Percentiles rank a stretch among this genome's conserved stretches.
Evolutionary conservation across 2,888 invertebrate genomes (phyloP).

Genomic region (Gryllus longicercus): DNA sequence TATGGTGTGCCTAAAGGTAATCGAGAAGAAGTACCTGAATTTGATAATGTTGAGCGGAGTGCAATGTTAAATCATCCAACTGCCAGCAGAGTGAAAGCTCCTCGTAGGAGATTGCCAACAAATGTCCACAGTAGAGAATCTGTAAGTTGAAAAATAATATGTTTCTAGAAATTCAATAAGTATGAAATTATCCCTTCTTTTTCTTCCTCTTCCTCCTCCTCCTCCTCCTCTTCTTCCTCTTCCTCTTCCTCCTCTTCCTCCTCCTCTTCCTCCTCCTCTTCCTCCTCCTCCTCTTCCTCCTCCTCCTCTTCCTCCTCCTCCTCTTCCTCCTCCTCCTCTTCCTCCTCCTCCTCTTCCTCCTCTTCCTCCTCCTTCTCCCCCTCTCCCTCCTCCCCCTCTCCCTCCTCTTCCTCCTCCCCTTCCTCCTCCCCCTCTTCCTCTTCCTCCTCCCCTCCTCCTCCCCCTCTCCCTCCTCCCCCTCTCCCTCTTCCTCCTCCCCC

Average conservation of each 20-base stretch:
- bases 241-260: conserved; percentile 26
- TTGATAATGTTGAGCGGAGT: conserved; percentile 51
- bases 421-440: neutral
- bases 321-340: conserved; percentile 27
- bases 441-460: neutral
- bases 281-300: conserved; percentile 38
- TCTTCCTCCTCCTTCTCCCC: neutral
- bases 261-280: conserved; percentile 28
- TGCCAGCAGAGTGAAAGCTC: conserved; percentile 59
- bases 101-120: conserved; percentile 60
- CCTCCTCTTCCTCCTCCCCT: neutral
- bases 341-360: conserved; percentile 11
- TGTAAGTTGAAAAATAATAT: neutral
- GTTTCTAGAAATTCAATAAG: conserved; percentile 27
- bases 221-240: neutral
- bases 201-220: neutral
- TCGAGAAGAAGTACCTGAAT: conserved; percentile 43
- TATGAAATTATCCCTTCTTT: neutral
- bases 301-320: conserved; percentile 34
- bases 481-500: conserved; percentile 32
- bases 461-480: conserved; percentile 27
- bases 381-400: neutral
- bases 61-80: conserved; percentile 52
- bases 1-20: neutral
- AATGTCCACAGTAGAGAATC: conserved; percentile 19